Conservation (phyloP, 2,888 invertebrate genomes). For the Cosmia pyralina region DNA sequence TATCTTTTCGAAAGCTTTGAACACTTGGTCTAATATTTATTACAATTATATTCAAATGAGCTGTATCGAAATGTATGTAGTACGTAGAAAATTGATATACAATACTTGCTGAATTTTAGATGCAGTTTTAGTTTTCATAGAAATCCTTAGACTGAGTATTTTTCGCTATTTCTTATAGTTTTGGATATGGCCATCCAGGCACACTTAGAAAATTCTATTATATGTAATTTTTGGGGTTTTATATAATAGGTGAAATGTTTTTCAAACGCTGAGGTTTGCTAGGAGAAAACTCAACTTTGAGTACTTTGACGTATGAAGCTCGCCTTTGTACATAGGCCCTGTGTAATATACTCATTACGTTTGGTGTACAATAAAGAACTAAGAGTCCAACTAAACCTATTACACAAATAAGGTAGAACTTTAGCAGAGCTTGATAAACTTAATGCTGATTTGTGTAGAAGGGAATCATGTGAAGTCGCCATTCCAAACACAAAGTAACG, state of each 20-base stretch:
- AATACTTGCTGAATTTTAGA: not conserved
- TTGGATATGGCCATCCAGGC: not conserved
- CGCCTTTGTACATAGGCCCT: no score
- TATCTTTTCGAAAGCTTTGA: slow-evolving; percentile 72
- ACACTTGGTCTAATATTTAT: slow-evolving; percentile 39
- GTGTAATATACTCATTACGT: not conserved
- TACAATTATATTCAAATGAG: slow-evolving; percentile 13
- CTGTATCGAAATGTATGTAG: not conserved
- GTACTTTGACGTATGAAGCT: not conserved
- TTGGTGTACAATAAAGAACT: not conserved
- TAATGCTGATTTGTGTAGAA: not conserved
- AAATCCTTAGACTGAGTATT: not conserved
- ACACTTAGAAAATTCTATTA: not conserved
- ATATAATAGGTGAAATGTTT: not conserved
- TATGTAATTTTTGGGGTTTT: not conserved
- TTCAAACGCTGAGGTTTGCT: not conserved
- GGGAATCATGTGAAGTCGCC: not conserved
- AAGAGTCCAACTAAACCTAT: not conserved
- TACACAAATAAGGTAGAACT: not conserved
- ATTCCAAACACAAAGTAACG: slow-evolving; percentile 55
- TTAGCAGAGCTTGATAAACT: not conserved
- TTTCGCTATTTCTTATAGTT: not conserved
- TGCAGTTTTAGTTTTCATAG: not conserved
- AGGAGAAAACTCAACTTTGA: not conserved
- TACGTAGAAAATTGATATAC: slow-evolving; percentile 1